Base-by-base conservation (phyloP, 2,113 vertebrate genomes). In the Tyrannus savana region DNA sequence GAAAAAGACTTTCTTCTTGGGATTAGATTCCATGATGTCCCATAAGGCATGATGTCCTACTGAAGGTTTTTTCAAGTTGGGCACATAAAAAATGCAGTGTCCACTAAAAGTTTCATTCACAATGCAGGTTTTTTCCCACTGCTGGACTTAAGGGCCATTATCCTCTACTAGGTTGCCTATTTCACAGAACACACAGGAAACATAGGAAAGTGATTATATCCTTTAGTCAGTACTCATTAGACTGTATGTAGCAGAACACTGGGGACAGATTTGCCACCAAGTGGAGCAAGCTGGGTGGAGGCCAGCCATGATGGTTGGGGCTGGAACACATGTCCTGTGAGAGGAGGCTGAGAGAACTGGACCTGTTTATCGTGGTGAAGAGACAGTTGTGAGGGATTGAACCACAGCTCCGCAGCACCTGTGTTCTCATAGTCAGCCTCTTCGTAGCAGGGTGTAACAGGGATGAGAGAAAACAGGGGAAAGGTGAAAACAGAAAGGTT, bases 211-310 rank as follows among this genome's bases (percentile, higher is more conserved):
- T 9, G 37, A 44, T 28, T 3, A 13, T 2, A 28, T 11, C 23
- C 8, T 66, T 75, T 8, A 80, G 37, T 8, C 23, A 35, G 37
- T 33, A 72, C 15, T 79, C 76, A 30, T 14, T 6, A 55, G 24
- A 42, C 18, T 2, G 0, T 3, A 47, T 7, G 1, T 5, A 52
- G 6, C 9, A 23, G 52, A 87, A 72, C 2, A 3, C 12, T 15
- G 31, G 44, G 31, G 55, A 8, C 49, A 72, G 44, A 55, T 72
- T 59, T 64, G 14, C 10, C 12, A 9, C n/a, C 17, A 69, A 63
- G 12, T 3, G 16, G 7, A 76, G 24, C 7, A 24, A 62, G 19
- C 14, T 49, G 17, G 23, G 37, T 22, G 19, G n/a, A 87, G 14
- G 58, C 25, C 41, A 58, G 52, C 9, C 5, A 12, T 17, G 35